Conservation (phyloP, 2,888 invertebrate species). For the Aphidoletes aphidimyza region DNA sequence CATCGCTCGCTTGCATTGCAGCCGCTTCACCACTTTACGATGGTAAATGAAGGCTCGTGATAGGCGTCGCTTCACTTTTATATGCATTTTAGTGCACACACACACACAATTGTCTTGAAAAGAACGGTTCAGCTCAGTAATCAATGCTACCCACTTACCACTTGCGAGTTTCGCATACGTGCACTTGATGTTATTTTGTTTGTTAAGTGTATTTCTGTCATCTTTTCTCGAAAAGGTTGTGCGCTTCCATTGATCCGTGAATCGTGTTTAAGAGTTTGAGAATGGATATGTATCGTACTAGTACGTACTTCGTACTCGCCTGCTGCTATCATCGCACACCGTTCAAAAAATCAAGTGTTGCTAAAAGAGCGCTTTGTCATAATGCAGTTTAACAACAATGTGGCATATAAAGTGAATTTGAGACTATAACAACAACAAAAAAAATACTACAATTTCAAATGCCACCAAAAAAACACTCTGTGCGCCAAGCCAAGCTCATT, state of each 20-base stretch:
- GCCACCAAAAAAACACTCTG: too few species aligned
- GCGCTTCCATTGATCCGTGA: constrained; percentile 29
- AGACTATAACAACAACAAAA: not conserved
- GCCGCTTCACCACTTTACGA: too few species aligned
- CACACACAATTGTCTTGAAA: not conserved
- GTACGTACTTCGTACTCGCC: too few species aligned
- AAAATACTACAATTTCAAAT: not conserved
- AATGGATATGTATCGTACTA: too few species aligned
- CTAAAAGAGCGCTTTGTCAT: not conserved
- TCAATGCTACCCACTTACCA: constrained; percentile 23
- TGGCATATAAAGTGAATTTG: constrained; percentile 6
- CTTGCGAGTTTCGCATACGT: not conserved
- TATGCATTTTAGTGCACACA: too few species aligned
- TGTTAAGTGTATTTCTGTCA: constrained; percentile 16
- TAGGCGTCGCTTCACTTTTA: not conserved
- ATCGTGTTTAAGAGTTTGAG: constrained; percentile 15
- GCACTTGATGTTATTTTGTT: constrained; percentile 17
- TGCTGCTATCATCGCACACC: not conserved
- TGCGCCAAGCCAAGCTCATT: too few species aligned
- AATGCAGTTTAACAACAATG: constrained; percentile 37
- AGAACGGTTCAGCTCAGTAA: too few species aligned
- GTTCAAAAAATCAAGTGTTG: constrained; percentile 24
- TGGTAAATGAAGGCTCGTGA: too few species aligned
- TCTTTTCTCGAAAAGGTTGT: not conserved
- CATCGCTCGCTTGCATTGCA: not conserved